Evolutionary conservation across 1,140 invertebrate genomes (phyloP), one percentile per base, ranked within the genome.

Genomic region (Pseudomyrmex dendroicus): DNA sequence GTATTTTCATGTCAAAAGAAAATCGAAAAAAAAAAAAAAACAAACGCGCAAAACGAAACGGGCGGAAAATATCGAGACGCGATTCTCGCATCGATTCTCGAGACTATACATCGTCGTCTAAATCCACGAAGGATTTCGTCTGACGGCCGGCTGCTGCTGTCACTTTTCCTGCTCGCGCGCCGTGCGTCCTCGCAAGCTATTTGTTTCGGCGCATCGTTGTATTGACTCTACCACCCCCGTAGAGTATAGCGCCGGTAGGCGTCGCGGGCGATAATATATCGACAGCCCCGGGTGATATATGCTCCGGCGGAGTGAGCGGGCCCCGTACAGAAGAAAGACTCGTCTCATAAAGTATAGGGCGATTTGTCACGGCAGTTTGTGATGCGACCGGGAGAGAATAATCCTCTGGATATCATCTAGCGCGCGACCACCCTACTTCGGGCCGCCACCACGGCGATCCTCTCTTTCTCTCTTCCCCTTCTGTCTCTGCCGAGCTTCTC

Each of bases 201-300:
- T 89, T 84, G 70, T 89, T 89, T 85, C 80, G 84, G 77, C 87
- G 84, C 87, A 89, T 86, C 87, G 84, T 35, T 89, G 86, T 89
- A 89, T 89, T 90, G 86, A 91, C 85, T 89, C 84, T 90, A 35
- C 35, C 35, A 5, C 35, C 35, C 35, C 5, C 35, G 87, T 83
- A 48, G 73, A 67, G 83, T 73, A 35, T 35, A 68, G 74, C 84
- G 85, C 88, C 66, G 83, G 86, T 90, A 89, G 91, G 84, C 90
- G 89, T 91, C 77, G 88, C 88, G 88, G 72, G 89, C 88, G 89
- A 91, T 92, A 92, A 93, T 91, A 93, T 93, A 93, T 93, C 89
- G 92, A 83, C 87, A 66, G 73, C 59, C 52, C 44, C 62, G 62
- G 66, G 90, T 93, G 92, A 93, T 93, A 91, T 93, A 93, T 93